phyloP scores from a whole-genome alignment of 2,797 vertebrate species.

The Halcyon chelicuti region DNA sequence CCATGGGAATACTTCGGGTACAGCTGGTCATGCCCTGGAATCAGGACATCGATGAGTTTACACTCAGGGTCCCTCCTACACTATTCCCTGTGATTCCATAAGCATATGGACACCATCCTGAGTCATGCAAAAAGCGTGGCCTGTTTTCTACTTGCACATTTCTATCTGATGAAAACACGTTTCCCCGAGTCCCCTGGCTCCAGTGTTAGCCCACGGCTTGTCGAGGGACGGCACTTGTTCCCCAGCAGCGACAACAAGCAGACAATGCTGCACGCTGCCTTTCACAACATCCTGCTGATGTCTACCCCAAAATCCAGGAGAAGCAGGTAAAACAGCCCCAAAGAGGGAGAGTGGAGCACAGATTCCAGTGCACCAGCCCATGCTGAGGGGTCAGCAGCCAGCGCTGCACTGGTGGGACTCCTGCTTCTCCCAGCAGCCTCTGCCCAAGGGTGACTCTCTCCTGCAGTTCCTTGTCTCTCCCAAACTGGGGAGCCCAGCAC shows the following conservation, averaged over 20 bases:
- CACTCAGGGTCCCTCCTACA: background rate
- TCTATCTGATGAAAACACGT: background rate
- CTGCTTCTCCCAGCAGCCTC: too few species aligned
- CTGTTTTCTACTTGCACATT: background rate
- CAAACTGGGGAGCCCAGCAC: too few species aligned
- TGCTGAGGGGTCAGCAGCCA: fast-evolving
- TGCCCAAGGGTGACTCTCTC: background rate
- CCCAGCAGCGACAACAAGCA: background rate
- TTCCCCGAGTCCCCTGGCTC: background rate
- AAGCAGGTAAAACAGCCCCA: background rate
- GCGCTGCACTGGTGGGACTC: background rate
- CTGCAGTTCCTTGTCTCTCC: too few species aligned
- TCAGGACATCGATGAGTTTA: background rate
- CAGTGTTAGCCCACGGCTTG: background rate
- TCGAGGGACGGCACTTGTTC: background rate
- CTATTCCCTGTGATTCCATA: background rate
- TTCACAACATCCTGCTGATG: too few species aligned
- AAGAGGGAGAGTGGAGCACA: fast-evolving
- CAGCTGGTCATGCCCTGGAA: background rate
- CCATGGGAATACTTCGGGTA: background rate
- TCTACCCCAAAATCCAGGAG: background rate
- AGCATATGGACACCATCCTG: background rate
- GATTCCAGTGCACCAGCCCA: fast-evolving
- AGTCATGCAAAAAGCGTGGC: fast-evolving
- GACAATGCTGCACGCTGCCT: background rate